These are phyloP conservation scores for Chamaetylas fuelleborni DNA, from an alignment of 2,113 vertebrate genomes.

Conservation along the genomic window DNA sequence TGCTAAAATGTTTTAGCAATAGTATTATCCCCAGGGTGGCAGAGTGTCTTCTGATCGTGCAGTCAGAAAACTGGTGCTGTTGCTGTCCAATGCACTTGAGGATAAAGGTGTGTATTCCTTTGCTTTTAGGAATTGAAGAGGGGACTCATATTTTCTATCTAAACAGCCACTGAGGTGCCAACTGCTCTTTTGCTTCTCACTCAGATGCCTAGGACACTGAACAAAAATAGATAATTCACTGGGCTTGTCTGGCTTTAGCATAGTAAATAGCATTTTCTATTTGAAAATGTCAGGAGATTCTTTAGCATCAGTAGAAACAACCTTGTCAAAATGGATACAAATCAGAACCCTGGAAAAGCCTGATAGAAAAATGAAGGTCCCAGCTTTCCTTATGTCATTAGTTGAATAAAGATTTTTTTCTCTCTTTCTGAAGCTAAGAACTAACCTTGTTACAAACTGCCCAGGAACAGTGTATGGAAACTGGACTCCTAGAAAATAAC, in stretches of 20 bases:
- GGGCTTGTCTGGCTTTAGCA: neutral
- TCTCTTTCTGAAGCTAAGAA: neutral
- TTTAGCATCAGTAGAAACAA: neutral
- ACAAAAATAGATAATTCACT: neutral
- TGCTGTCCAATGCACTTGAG: neutral
- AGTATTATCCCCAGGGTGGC: neutral
- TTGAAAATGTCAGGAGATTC: conserved; percentile 16
- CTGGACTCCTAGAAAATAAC: neutral
- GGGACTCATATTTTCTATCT: neutral
- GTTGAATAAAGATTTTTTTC: neutral
- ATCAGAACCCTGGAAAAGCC: neutral
- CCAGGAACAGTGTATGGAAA: neutral
- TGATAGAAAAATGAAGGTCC: neutral
- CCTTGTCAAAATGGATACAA: neutral
- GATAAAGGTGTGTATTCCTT: neutral
- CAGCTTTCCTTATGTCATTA: neutral
- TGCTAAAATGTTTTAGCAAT: neutral
- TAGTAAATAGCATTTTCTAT: neutral
- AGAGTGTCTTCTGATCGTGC: neutral
- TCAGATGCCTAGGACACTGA: neutral
- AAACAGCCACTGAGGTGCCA: neutral
- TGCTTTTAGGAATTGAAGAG: neutral
- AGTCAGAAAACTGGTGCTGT: neutral
- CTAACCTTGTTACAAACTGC: neutral
- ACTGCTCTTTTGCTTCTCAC: neutral